Percentiles rank a stretch among this genome's conserved stretches.
Evolutionary conservation across 1,140 invertebrate genomes (phyloP).

Genomic region (Oncopodura yosiiana): DNA sequence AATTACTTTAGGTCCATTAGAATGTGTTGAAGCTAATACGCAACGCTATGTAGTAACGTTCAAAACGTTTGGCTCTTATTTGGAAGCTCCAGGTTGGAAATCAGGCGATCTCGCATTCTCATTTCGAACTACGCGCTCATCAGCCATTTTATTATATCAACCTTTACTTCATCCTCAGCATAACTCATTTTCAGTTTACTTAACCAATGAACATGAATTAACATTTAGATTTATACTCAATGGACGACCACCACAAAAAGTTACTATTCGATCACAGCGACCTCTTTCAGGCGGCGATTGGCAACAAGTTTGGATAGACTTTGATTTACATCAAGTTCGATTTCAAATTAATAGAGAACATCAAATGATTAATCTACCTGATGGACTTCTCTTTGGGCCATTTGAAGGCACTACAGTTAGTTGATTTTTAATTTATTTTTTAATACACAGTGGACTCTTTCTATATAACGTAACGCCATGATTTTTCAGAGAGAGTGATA

Average conservation of each 20-base stretch:
- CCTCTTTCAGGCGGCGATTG: slow-evolving; percentile 82
- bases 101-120: slow-evolving; percentile 85
- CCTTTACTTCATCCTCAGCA: slow-evolving; percentile 76
- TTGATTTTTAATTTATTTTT: no score
- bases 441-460: no score
- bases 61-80: slow-evolving; percentile 79
- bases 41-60: slow-evolving; percentile 88
- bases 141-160: slow-evolving; percentile 79
- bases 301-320: slow-evolving; percentile 87
- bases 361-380: slow-evolving; percentile 70
- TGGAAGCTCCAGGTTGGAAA: slow-evolving; percentile 81
- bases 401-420: slow-evolving; percentile 85
- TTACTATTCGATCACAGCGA: slow-evolving; percentile 67
- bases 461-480: no score
- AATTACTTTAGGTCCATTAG: slow-evolving; percentile 76
- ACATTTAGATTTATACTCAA: slow-evolving; percentile 84
- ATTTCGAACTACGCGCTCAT: slow-evolving; percentile 79
- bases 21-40: slow-evolving; percentile 85
- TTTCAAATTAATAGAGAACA: slow-evolving; percentile 84
- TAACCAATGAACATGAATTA: slow-evolving; percentile 72
- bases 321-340: slow-evolving; percentile 84
- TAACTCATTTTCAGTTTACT: slow-evolving; percentile 77
- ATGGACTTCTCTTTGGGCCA: slow-evolving; percentile 77
- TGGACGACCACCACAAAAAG: slow-evolving; percentile 62
- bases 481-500: no score